Evolutionary conservation across 2,888 invertebrate species (phyloP).

Genomic region (Ernsta delagoae): DNA sequence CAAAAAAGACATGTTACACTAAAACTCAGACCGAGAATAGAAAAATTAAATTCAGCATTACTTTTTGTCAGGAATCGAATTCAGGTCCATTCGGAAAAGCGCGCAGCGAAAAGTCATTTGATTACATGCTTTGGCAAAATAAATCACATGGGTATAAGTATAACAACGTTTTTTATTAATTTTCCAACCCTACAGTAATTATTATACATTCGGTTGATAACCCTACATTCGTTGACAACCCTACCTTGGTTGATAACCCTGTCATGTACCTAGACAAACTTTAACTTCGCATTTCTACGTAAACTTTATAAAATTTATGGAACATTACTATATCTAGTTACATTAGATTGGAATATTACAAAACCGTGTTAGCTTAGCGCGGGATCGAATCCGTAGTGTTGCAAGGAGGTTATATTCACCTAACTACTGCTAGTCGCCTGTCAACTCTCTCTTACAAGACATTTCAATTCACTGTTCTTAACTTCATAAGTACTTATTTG

Average conservation of each 20-base stretch:
- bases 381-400: not conserved
- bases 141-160: no score
- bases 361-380: not conserved
- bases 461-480: not conserved
- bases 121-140: no score
- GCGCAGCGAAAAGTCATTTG: no score
- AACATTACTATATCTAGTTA: not conserved
- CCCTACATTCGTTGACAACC: not conserved
- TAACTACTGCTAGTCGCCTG: not conserved
- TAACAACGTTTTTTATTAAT: no score
- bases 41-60: no score
- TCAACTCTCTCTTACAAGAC: not conserved
- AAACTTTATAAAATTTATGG: not conserved
- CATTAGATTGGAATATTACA: constrained; percentile 1
- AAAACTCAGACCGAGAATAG: no score
- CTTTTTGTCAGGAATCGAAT: no score
- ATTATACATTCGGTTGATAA: not conserved
- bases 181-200: no score
- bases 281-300: not conserved
- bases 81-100: no score
- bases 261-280: not conserved
- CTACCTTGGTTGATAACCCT: not conserved
- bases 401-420: not conserved
- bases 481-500: no score
- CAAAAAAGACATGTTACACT: no score